Conservation (phyloP, 2,113 vertebrate genomes). For the Nannospalax galili region DNA sequence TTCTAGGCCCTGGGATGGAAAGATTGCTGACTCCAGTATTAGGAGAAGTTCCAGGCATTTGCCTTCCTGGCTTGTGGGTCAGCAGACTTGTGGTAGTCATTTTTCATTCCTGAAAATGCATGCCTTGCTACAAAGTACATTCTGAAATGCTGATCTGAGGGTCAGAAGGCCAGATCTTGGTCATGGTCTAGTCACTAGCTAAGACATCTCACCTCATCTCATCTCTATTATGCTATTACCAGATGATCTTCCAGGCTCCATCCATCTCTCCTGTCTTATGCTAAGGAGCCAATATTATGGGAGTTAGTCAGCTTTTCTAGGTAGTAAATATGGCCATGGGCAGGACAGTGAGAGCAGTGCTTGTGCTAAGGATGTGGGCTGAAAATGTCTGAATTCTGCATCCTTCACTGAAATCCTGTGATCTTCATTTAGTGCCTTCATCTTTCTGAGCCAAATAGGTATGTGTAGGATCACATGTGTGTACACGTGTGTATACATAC, state of each 20-base stretch:
- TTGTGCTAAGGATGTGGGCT: background rate
- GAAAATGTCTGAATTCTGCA: background rate
- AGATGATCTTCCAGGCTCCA: background rate
- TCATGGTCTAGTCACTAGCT: background rate
- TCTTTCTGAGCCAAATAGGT: background rate
- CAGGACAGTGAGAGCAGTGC: background rate
- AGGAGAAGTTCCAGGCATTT: background rate
- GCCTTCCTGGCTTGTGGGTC: background rate
- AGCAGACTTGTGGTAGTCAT: background rate
- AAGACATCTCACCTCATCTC: background rate
- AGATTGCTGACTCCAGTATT: background rate
- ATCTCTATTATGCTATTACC: background rate
- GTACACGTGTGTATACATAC: rapidly evolving
- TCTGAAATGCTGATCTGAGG: background rate
- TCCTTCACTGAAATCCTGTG: background rate
- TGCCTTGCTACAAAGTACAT: background rate
- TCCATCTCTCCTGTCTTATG: background rate
- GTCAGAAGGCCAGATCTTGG: background rate
- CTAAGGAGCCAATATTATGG: background rate
- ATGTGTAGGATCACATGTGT: rapidly evolving
- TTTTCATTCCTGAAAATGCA: background rate
- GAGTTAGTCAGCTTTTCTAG: background rate
- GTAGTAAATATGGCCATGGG: background rate
- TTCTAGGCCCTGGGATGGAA: background rate
- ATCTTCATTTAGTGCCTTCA: background rate